Evolutionary conservation across 2,888 invertebrate genomes (phyloP), one percentile per base, ranked within the genome.

Genomic region (Chromoteleia sp.): DNA sequence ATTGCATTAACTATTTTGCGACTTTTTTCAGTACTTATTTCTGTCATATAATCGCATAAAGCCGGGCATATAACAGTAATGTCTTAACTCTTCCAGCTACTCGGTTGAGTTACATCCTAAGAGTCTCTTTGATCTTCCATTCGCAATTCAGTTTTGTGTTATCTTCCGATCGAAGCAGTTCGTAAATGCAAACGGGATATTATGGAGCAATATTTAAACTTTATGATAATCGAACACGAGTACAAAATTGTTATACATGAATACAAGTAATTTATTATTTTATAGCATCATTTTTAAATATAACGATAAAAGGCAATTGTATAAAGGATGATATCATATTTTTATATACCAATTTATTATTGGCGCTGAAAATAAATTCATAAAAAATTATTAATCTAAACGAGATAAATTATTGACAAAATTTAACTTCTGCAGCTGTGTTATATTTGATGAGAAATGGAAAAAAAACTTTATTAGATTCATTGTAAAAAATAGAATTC

Each of bases 21-120:
- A 50, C 29, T 8, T 50, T 50, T 45, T 50, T 6, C 17, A n/a
- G 30, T n/a, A 33, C 15, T 43, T 59, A 8, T 29, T 29, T 59
- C 59, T 43, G 8, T 6, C 59, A n/a, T 29, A 21, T 43, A 59
- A 43, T 43, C 41, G 25, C 10, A 29, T 29, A 48, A 70, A 45
- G 50, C 61, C 41, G 17, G 14, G 43, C 48, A 30, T 67, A 76
- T 77, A 54, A 73, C 78, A 19, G 50, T 59, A 71, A 79, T 79
- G 73, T 73, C 58, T 67, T 58, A 52, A 67, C 25, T 36, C 7
- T 52, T 63, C 54, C 63, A 25, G 56, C 36, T 54, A 41, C 54
- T 70, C 36, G 50, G 52, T 19, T 67, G 48, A 50, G 50, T 59
- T 43, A 73, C 59, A 52, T 59, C 59, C 59, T 54, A 45, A 30